These are phyloP conservation scores for Bactericera cockerelli DNA, from an alignment of 1,140 invertebrate genomes.

Conservation along the genomic window DNA sequence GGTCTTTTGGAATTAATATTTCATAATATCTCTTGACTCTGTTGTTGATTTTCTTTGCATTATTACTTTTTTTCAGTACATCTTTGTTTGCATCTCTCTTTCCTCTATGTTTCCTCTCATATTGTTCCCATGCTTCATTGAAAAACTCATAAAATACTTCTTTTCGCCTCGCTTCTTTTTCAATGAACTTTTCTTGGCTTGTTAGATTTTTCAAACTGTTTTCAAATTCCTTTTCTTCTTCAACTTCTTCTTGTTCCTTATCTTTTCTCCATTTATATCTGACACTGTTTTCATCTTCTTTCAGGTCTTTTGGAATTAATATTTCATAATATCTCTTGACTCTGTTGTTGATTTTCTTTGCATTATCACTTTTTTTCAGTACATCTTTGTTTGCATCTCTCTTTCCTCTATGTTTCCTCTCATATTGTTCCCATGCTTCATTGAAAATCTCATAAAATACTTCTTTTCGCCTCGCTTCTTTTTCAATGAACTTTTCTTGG, in stretches of 20 bases:
- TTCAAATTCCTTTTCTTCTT: not conserved
- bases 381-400: not conserved
- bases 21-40: not conserved
- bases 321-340: not conserved
- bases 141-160: not conserved
- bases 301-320: not conserved
- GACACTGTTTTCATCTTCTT: not conserved
- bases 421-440: not conserved
- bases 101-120: not conserved
- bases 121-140: not conserved
- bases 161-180: conserved; percentile 5
- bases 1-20: not conserved
- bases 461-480: not conserved
- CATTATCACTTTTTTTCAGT: too few relatives aligned
- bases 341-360: too few relatives aligned
- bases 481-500: not conserved
- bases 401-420: not conserved
- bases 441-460: not conserved
- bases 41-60: too few relatives aligned
- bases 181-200: not conserved
- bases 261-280: not conserved
- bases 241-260: not conserved
- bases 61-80: too few relatives aligned
- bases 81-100: not conserved
- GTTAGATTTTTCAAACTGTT: not conserved